A percentile compares a stretch with the other conserved stretches of the same genome.
phyloP scores from a whole-genome alignment of 2,797 vertebrate genomes.

The Schizothorax lantsangensis region DNA sequence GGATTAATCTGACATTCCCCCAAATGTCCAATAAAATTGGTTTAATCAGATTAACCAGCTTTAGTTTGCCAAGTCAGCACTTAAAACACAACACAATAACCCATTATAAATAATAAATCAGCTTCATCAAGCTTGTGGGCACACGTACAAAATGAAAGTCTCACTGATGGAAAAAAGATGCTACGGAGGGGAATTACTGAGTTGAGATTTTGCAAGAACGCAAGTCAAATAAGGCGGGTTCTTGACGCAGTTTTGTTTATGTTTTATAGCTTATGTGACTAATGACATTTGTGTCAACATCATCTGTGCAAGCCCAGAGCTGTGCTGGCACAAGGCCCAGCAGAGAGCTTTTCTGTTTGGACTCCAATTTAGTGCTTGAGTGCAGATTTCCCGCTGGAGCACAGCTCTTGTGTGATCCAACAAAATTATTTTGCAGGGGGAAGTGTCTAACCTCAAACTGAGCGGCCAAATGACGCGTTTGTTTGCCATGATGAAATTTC shows the following conservation, averaged over 20 bases:
- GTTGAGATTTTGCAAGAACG: slow-evolving; percentile 21
- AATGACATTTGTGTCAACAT: slow-evolving; percentile 11
- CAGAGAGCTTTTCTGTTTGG: slow-evolving; percentile 39
- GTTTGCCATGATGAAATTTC: slow-evolving; percentile 20
- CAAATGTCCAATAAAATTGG: slow-evolving; percentile 10
- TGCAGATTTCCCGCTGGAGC: slow-evolving; percentile 27
- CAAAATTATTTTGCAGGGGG: slow-evolving; percentile 24
- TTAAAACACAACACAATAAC: slow-evolving; percentile 6
- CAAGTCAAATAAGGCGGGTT: slow-evolving; percentile 1
- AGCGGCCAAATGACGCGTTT: slow-evolving; percentile 11
- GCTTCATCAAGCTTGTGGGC: slow-evolving; percentile 8
- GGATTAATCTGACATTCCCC: slow-evolving; percentile 1
- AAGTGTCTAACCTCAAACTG: slow-evolving; percentile 29
- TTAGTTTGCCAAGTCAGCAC: neutral
- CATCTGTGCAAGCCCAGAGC: neutral
- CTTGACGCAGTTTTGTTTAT: slow-evolving; percentile 2
- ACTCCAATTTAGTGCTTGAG: slow-evolving; percentile 20
- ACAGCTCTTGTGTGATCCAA: slow-evolving; percentile 29
- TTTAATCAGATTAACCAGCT: slow-evolving; percentile 1
- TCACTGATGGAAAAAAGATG: neutral
- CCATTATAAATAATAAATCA: slow-evolving; percentile 20
- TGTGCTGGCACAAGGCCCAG: neutral
- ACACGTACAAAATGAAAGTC: neutral
- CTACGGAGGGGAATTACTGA: neutral
- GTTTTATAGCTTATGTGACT: slow-evolving; percentile 22